Percentiles rank a stretch among this genome's conserved stretches.
These are phyloP conservation scores for Auanema sp. DNA, from an alignment of 2,888 invertebrate genomes.

Conservation along the genomic window DNA sequence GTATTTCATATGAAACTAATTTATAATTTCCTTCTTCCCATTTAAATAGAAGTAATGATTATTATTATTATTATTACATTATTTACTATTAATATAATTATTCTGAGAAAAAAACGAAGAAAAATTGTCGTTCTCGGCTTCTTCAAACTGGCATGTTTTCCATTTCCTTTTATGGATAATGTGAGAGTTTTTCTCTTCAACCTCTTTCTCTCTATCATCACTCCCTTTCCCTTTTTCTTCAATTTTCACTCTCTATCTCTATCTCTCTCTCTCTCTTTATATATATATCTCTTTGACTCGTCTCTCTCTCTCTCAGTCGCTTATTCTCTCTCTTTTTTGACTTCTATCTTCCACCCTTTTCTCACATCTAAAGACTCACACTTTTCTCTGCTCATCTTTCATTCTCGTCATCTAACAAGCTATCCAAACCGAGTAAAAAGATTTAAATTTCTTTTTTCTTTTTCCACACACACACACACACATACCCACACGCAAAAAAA, in stretches of 20 bases:
- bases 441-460: constrained; percentile 9
- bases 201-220: constrained; percentile 7
- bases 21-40: too few species aligned
- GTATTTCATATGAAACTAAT: too few species aligned
- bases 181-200: constrained; percentile 13
- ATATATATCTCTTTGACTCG: constrained; percentile 28
- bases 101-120: too few species aligned
- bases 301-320: constrained; percentile 19
- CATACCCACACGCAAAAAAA: neutral
- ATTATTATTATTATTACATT: too few species aligned
- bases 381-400: neutral
- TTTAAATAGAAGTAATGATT: too few species aligned
- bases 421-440: neutral
- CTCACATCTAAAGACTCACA: neutral
- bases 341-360: neutral
- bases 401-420: neutral
- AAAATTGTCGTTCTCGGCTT: too few species aligned
- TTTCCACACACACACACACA: constrained; percentile 8
- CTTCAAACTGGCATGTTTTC: too few species aligned
- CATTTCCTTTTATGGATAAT: too few species aligned
- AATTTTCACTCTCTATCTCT: constrained; percentile 23
- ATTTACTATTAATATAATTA: too few species aligned
- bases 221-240: constrained; percentile 8
- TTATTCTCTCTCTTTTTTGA: constrained; percentile 9
- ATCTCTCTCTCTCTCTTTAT: constrained; percentile 27